Conservation (phyloP, 64 coral and sea anemone species). For the Pocillopora verrucosa region DNA sequence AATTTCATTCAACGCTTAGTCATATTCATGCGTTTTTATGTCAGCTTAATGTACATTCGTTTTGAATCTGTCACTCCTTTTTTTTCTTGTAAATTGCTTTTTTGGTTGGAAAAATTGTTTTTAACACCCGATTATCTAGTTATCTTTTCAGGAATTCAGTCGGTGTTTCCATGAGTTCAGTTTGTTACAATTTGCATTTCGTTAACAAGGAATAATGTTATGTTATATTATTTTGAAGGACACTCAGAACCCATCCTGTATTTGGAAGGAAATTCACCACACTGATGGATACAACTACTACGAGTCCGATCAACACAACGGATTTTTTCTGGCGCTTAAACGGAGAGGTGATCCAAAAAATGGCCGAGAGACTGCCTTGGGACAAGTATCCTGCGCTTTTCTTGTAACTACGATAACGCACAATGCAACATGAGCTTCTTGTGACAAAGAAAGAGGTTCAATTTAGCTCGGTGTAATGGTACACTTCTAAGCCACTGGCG, state of each 20-base stretch:
- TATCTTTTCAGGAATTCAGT: too few species aligned
- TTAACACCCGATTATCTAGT: too few species aligned
- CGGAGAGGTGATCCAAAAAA: constrained; percentile 22
- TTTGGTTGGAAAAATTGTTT: too few species aligned
- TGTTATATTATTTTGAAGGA: not conserved
- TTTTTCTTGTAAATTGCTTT: too few species aligned
- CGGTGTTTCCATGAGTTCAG: too few species aligned
- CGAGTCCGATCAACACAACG: not conserved
- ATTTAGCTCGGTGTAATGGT: not conserved
- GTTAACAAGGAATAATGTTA: not conserved
- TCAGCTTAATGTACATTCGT: too few species aligned
- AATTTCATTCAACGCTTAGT: too few species aligned
- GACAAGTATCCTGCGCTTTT: constrained; percentile 22
- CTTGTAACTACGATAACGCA: not conserved
- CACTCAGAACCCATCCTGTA: not conserved
- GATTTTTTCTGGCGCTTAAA: constrained; percentile 18
- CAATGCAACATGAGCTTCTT: not conserved
- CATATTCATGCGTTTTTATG: too few species aligned
- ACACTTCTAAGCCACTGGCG: not conserved
- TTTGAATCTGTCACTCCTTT: too few species aligned
- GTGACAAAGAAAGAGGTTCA: not conserved
- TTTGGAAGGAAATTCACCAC: constrained; percentile 34
- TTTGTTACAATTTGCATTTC: too few species aligned
- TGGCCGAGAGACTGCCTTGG: not conserved
- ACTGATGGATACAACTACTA: constrained; percentile 25